These are phyloP conservation scores for Tetragnatha versicolor DNA, from an alignment of 1,140 invertebrate species.

Conservation along the genomic window DNA sequence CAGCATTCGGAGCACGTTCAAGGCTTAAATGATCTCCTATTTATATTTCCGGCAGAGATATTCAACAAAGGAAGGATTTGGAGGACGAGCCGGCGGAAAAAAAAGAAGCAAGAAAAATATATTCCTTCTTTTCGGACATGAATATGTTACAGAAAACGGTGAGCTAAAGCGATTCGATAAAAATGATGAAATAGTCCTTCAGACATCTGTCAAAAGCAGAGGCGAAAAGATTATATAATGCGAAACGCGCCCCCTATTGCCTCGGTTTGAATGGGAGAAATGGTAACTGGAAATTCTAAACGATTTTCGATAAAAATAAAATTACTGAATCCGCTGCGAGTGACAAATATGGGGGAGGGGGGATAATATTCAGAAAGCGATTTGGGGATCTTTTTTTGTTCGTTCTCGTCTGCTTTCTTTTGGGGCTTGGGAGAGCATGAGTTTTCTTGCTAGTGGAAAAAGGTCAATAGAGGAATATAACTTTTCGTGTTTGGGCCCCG, in stretches of 20 bases:
- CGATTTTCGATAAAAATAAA: constrained; percentile 40
- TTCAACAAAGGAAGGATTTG: constrained; percentile 27
- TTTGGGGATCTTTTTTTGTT: too few relatives aligned
- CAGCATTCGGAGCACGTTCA: neutral
- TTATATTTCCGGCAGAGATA: constrained; percentile 35
- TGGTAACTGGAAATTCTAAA: constrained; percentile 18
- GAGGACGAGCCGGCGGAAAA: neutral
- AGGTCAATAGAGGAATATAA: too few relatives aligned
- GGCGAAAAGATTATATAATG: constrained; percentile 22
- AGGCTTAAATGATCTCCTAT: constrained; percentile 32
- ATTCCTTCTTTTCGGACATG: constrained; percentile 19
- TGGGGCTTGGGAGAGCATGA: too few relatives aligned
- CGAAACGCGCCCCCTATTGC: neutral
- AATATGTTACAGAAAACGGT: neutral
- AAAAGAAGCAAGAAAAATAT: neutral
- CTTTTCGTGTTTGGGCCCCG: too few relatives aligned
- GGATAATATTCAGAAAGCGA: constrained; percentile 5
- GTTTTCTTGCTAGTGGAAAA: too few relatives aligned
- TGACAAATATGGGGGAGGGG: constrained; percentile 16
- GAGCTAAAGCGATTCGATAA: constrained; percentile 43
- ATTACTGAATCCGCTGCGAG: neutral
- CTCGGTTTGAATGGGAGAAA: neutral
- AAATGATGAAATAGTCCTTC: constrained; percentile 37
- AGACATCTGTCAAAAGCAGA: constrained; percentile 23
- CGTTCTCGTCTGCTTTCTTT: too few relatives aligned